Conservation (phyloP, 1,140 invertebrate species). For the Eumaeus atala region DNA sequence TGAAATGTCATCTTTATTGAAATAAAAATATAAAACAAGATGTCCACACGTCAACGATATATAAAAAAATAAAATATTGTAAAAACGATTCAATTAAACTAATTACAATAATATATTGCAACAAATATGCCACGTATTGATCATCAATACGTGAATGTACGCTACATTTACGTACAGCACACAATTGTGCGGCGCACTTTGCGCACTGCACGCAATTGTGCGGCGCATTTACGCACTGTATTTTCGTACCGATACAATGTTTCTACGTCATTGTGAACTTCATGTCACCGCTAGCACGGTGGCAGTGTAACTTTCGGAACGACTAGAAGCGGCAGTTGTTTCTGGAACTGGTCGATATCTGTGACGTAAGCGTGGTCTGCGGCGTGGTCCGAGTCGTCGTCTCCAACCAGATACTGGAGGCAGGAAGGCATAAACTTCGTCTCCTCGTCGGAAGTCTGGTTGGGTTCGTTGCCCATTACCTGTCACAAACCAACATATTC, state of each 20-base stretch:
- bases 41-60: neutral
- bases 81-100: neutral
- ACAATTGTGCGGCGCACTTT: no score
- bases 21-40: no score
- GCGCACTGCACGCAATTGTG: no score
- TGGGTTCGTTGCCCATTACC: slow-evolving; percentile 51
- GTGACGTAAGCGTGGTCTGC: slow-evolving; percentile 42
- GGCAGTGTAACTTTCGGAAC: slow-evolving; percentile 43
- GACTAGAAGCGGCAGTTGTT: slow-evolving; percentile 36
- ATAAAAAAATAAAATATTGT: slow-evolving; percentile 12
- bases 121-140: no score
- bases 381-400: slow-evolving; percentile 40
- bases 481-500: slow-evolving; percentile 17
- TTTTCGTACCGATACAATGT: no score
- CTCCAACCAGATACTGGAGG: slow-evolving; percentile 37
- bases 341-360: slow-evolving; percentile 42
- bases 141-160: neutral
- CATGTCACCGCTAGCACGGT: slow-evolving; percentile 31
- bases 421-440: slow-evolving; percentile 29
- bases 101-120: neutral
- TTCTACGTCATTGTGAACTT: no score
- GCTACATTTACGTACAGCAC: no score
- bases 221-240: no score
- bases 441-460: slow-evolving; percentile 24
- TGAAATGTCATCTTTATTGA: no score